Evolutionary conservation across 2,797 vertebrate species (phyloP), one percentile per base, ranked within the genome.

Genomic region (Brotula barbata): DNA sequence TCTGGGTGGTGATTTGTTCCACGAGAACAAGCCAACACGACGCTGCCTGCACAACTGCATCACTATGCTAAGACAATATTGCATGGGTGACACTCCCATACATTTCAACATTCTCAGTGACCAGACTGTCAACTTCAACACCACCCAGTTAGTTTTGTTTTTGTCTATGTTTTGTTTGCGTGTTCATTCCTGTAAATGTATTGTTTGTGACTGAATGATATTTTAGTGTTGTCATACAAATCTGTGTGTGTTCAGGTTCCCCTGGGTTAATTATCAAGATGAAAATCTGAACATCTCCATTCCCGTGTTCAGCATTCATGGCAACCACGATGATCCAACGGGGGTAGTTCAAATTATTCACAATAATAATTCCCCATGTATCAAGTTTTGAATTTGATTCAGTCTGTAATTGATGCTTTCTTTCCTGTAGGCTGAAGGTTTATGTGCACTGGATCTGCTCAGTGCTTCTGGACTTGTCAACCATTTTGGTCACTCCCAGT

Each of bases 181-280:
- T 2, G 8, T 8, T 23, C 37, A 23, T 23, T 7, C 2, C 2
- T 48, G 2, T 21, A 5, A 48, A 57, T 15, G 2, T 52, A 1
- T 23, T 60, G 1, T 4, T 28, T 28, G 25, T 28, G 25, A 53
- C 44, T 65, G 3, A 60, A 42, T 54, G 40, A 28, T 36, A 19
- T 17, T 17, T 21, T 37, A n/a, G 56, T 52, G 7, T 61, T 43
- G 9, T 58, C 17, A 7, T 57, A n/a, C 11, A 2, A 58, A 2
- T 61, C 23, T 71, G 16, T 64, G 28, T 78, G 31, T 75, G 16
- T 71, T 66, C 63, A 99, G 97, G 83, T 99, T 99, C 87, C 95
- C 97, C 0, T 98, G 96, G 97, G 97, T 97, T 39, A 99, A 99
- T 86, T 99, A 98, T 64, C 94, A 97, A 83, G 97, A 99, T 79